Conservation (phyloP, 2,797 vertebrate genomes). For the Hydrophis major region DNA sequence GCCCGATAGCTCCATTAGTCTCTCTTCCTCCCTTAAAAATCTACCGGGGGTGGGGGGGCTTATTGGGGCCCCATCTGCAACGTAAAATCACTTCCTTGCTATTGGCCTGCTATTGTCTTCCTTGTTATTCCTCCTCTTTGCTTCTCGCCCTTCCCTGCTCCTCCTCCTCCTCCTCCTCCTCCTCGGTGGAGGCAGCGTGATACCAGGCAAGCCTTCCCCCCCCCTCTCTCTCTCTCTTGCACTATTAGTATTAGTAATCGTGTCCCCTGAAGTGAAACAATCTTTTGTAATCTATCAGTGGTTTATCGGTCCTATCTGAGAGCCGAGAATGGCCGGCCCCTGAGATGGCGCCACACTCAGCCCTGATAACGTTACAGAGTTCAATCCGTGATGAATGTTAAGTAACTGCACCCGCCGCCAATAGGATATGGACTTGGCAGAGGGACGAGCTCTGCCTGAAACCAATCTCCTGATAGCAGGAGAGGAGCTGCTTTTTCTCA, state of each 20-base stretch:
- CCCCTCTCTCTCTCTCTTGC: constrained; percentile 52
- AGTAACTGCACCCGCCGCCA: constrained; percentile 88
- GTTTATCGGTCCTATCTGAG: constrained; percentile 90
- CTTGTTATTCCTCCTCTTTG: constrained; percentile 32
- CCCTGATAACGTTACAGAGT: constrained; percentile 98
- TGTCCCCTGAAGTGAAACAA: constrained; percentile 91
- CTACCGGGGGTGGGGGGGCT: constrained; percentile 34
- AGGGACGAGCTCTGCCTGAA: constrained; percentile 70
- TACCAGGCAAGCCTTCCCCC: constrained; percentile 57
- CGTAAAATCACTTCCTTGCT: constrained; percentile 63
- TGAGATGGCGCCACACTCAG: constrained; percentile 82
- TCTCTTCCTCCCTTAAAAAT: constrained; percentile 52
- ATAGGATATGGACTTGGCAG: constrained; percentile 87
- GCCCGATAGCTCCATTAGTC: constrained; percentile 44
- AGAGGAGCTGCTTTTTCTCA: constrained; percentile 70
- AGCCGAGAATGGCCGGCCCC: constrained; percentile 86
- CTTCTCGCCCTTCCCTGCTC: constrained; percentile 16
- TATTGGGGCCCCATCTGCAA: constrained; percentile 61
- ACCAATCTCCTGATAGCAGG: constrained; percentile 75
- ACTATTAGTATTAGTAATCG: constrained; percentile 79
- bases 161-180: too few relatives aligned
- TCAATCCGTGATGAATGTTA: constrained; percentile 95
- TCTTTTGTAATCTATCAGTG: constrained; percentile 95
- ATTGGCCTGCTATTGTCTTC: constrained; percentile 46
- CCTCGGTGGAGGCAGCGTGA: constrained; percentile 21